Percentiles rank a stretch among this genome's conserved stretches.
These are phyloP conservation scores for Lepeophtheirus salmonis DNA, from an alignment of 1,140 invertebrate species.

Conservation along the genomic window DNA sequence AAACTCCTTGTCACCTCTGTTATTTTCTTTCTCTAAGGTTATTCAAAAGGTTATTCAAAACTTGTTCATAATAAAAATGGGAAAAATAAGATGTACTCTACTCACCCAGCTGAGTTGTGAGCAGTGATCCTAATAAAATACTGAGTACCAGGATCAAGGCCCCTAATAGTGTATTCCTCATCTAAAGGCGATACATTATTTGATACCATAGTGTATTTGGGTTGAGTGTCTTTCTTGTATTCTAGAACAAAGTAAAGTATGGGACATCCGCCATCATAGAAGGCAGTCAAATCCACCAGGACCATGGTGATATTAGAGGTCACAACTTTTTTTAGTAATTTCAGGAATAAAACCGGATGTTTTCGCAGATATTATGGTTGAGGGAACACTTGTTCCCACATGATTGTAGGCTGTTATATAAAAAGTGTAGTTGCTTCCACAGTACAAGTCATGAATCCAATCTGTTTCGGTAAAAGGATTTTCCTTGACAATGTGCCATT, in stretches of 20 bases:
- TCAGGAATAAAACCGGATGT: slow-evolving; percentile 34
- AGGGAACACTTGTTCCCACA: slow-evolving; percentile 31
- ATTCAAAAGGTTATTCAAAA: too few species aligned
- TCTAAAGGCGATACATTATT: slow-evolving; percentile 3
- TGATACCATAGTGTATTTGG: not conserved
- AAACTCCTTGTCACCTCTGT: too few species aligned
- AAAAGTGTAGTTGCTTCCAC: slow-evolving; percentile 40
- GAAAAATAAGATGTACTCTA: not conserved
- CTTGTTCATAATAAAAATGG: too few species aligned
- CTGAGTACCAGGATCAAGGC: slow-evolving; percentile 58
- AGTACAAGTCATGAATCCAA: slow-evolving; percentile 32
- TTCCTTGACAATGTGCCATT: not conserved
- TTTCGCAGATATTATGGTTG: slow-evolving; percentile 31
- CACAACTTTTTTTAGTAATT: not conserved
- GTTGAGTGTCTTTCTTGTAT: slow-evolving; percentile 29
- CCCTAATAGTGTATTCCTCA: slow-evolving; percentile 33
- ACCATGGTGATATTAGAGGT: slow-evolving; percentile 38
- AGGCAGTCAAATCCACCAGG: slow-evolving; percentile 50
- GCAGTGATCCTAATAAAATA: slow-evolving; percentile 69
- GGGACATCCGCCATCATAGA: slow-evolving; percentile 54
- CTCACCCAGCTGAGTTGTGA: slow-evolving; percentile 70
- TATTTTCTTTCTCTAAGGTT: too few species aligned
- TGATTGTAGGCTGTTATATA: slow-evolving; percentile 30
- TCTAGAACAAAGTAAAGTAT: slow-evolving; percentile 42
- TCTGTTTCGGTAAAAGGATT: not conserved